Conservation (phyloP, 2,888 invertebrate species). For the Tipula vernalis region DNA sequence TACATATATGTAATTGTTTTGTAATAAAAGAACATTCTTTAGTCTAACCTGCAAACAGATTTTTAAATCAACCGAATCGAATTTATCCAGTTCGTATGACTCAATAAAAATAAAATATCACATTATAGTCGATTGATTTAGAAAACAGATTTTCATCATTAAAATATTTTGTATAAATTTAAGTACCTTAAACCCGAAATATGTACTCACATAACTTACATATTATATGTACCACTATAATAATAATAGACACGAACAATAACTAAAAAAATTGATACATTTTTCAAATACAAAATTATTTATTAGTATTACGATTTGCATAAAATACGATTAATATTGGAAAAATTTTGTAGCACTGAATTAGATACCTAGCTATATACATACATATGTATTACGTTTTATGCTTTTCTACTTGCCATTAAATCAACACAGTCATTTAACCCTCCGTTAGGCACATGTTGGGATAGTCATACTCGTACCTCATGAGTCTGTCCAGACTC, state of each 20-base stretch:
- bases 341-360: background rate
- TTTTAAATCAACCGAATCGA: background rate
- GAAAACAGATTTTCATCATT: background rate
- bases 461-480: no score
- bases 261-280: background rate
- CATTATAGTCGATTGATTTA: background rate
- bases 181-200: background rate
- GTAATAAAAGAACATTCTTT: background rate
- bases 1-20: background rate
- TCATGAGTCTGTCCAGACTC: no score
- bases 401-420: background rate
- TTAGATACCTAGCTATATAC: background rate
- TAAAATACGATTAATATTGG: background rate
- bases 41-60: background rate
- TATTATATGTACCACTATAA: background rate
- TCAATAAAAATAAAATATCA: background rate
- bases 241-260: background rate
- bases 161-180: background rate
- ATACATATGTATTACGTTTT: background rate
- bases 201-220: background rate
- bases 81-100: no score
- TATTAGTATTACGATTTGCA: background rate
- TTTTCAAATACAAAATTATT: background rate
- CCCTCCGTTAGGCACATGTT: no score
- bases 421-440: background rate